Percentiles rank a stretch among this genome's conserved stretches.
Evolutionary conservation across 2,797 vertebrate species (phyloP).

Genomic region (Podarcis siculus): DNA sequence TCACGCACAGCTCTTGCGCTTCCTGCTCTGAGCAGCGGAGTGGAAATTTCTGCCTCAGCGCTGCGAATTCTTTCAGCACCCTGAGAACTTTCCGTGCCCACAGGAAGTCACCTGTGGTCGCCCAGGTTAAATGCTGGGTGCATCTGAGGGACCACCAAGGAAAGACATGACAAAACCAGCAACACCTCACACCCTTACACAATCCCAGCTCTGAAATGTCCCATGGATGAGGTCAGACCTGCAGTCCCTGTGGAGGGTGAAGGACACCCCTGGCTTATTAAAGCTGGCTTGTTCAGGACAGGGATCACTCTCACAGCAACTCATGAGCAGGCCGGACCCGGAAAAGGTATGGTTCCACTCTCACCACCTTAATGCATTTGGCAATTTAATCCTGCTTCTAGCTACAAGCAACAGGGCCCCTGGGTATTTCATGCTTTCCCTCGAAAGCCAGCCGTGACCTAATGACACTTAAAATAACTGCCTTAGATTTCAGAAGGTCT

Average conservation of each 20-base stretch:
- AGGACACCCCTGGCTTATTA: neutral
- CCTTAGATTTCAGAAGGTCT: neutral
- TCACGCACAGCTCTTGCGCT: slow-evolving; percentile 59
- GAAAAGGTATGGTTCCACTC: neutral
- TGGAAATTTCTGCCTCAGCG: slow-evolving; percentile 32
- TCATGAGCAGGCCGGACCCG: neutral
- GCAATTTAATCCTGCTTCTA: neutral
- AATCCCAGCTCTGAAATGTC: neutral
- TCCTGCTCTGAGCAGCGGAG: slow-evolving; percentile 30
- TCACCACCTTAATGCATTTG: neutral
- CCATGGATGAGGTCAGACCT: neutral
- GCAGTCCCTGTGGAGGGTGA: neutral
- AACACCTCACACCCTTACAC: neutral
- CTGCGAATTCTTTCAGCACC: neutral
- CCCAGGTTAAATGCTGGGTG: too few relatives aligned
- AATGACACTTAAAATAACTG: too few relatives aligned
- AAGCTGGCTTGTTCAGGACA: too few relatives aligned
- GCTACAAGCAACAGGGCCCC: neutral
- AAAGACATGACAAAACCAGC: neutral
- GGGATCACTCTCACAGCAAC: neutral
- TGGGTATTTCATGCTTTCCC: neutral
- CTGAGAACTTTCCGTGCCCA: neutral
- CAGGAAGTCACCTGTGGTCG: slow-evolving; percentile 39
- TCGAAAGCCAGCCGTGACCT: neutral
- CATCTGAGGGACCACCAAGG: too few relatives aligned